Evolutionary conservation across 2,888 invertebrate species (phyloP).

Genomic region (Arctia plantaginis): DNA sequence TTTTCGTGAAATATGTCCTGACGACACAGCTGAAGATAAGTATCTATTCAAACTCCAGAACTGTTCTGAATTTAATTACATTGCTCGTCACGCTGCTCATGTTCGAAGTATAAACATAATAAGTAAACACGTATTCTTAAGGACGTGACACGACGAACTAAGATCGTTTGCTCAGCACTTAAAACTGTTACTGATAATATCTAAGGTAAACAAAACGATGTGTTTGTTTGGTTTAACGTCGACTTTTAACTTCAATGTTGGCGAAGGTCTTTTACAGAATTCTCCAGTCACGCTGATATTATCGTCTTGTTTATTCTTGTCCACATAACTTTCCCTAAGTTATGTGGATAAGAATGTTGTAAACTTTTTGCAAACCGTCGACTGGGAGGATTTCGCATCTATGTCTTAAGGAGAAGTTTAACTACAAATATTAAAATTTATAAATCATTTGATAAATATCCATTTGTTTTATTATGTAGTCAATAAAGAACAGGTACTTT

Average conservation of each 20-base stretch:
- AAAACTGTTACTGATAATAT: conserved; percentile 22
- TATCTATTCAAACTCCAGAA: neutral
- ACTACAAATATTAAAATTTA: too few relatives aligned
- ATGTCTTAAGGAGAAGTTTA: too few relatives aligned
- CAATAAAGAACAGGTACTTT: too few relatives aligned
- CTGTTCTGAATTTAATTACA: conserved; percentile 33
- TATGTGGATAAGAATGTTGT: neutral
- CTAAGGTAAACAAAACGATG: conserved; percentile 8
- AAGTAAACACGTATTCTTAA: conserved; percentile 38
- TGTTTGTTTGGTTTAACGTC: conserved; percentile 4
- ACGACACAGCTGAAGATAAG: neutral
- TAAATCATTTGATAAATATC: too few relatives aligned
- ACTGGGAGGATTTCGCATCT: too few relatives aligned
- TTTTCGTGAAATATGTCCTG: neutral
- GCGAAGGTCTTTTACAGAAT: neutral
- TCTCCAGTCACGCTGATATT: neutral
- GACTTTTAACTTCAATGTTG: neutral
- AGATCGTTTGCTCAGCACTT: conserved; percentile 37
- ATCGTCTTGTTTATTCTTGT: neutral
- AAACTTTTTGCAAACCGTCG: too few relatives aligned
- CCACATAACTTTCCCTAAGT: neutral
- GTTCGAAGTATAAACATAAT: conserved; percentile 31
- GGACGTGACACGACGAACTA: conserved; percentile 32
- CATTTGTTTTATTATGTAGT: too few relatives aligned
- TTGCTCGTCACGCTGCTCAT: conserved; percentile 23